Evolutionary conservation across 2,113 vertebrate species (phyloP), one percentile per base, ranked within the genome.

Genomic region (Varanus komodoensis): DNA sequence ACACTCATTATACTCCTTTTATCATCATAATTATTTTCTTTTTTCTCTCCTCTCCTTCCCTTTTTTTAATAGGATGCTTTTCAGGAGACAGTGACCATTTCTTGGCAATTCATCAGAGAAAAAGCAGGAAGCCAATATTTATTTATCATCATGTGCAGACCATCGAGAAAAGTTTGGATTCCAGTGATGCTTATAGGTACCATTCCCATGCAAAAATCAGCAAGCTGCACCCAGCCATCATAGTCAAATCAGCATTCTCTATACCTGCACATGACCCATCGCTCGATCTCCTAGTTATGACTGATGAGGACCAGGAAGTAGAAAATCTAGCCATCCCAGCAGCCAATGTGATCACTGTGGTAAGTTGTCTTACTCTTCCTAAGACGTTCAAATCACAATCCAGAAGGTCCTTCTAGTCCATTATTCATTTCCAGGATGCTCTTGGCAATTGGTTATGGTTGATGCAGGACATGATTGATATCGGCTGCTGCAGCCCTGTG

Each of bases 311-410:
- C 89, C 87, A 97, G 88, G 97, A 98, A 95, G 96, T 98, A 79
- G 97, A 98, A 96, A 97, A 98, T 50, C 97, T 97, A 85, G 97
- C 97, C 6, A 64, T 98, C 91, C 97, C 98, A 85, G 92, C 96
- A 93, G 93, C 93, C 0, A 97, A 96, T 89, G 94, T 97, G 32
- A 98, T 98, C 85, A 93, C 97, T 91, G 97, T 98, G 97, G 98
- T 98, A 95, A 98, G 97, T 98, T 74, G 2, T 50, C 81, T 91
- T 48, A 21, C 5, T 91, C 87, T 82, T 91, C 4, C 15, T 83
- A 64, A 25, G 4, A 17, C 69, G 19, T n/a, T 67, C 57, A 29
- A 25, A 50, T 19, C n/a, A 64, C 50, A 54, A 48, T 21, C 57
- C 29, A 83, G 61, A 19, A 67, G 57, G 9, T 11, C 57, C 23